Evolutionary conservation across 2,888 invertebrate genomes (phyloP).

Genomic region (Leucoma salicis): DNA sequence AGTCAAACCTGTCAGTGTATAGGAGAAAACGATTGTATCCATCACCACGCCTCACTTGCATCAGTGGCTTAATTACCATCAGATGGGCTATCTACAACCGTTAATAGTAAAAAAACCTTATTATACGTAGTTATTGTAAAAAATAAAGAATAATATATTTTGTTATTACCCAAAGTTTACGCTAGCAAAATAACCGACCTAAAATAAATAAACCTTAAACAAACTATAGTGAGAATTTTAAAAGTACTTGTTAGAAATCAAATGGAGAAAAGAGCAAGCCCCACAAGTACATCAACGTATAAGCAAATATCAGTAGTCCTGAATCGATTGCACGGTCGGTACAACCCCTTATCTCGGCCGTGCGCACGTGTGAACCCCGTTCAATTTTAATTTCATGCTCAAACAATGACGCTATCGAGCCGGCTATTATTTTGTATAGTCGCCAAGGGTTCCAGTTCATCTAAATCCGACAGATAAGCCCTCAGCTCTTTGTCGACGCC

Average conservation of each 20-base stretch:
- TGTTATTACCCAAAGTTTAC: too few species aligned
- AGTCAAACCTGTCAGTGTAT: too few species aligned
- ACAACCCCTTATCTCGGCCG: constrained; percentile 74
- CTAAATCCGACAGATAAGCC: constrained; percentile 78
- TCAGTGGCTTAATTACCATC: too few species aligned
- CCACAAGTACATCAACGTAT: constrained; percentile 67
- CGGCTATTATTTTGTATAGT: constrained; percentile 79
- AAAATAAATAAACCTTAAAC: constrained; percentile 46
- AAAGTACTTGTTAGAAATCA: constrained; percentile 56
- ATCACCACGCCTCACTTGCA: too few species aligned
- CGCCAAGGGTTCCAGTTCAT: constrained; percentile 76
- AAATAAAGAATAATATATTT: too few species aligned
- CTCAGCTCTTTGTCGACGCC: constrained; percentile 71
- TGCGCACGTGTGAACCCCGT: constrained; percentile 81
- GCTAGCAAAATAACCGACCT: too few species aligned
- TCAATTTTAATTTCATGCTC: constrained; percentile 83
- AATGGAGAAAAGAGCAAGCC: constrained; percentile 75
- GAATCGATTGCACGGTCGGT: constrained; percentile 59
- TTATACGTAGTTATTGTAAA: too few species aligned
- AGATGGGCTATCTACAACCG: too few species aligned
- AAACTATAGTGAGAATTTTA: constrained; percentile 44
- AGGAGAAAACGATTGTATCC: too few species aligned
- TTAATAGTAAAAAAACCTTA: too few species aligned
- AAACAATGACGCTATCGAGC: constrained; percentile 81
- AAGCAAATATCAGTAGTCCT: constrained; percentile 62